Base-by-base conservation (phyloP, 1,140 invertebrate genomes). In the Rhyacophila brunnea region DNA sequence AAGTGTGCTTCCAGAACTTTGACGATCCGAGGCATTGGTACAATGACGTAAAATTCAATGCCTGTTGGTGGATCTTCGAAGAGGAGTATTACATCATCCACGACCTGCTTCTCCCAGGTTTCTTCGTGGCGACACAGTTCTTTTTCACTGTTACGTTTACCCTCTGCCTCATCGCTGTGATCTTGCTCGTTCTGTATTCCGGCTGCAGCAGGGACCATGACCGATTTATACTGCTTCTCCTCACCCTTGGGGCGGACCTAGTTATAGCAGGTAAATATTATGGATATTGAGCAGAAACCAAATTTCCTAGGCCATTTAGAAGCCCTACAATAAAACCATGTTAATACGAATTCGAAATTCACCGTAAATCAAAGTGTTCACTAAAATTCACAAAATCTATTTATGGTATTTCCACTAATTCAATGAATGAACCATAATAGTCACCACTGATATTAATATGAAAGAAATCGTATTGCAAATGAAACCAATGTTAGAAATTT, bases 31-130 rank as follows among this genome's bases (percentile, higher is more conserved):
- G 83, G 60, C 90, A 93, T 70, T 84, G 87, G 66, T 83, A 83
- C 66, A 91, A 90, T 68, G 92, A 95, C 62, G 87, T 83, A 2
- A 75, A 79, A 47, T 93, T 94, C 67, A 81, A 76, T 28, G 89
- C 88, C 0, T 96, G 93, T 69, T 91, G 92, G 87, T 96, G 92
- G 91, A 87, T 96, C 18, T 92, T 95, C 68, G 89, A 93, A 77
- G 92, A 95, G 73, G 93, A 95, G 78, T 94, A 91, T 68, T 93
- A 93, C 67, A 93, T 94, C 55, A 90, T 93, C 62, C 86, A 90
- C 67, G 88, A 93, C 62, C 85, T 91, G 54, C 74, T 94, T 10
- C 70, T 92, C 62, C 89, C 90, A 35, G 88, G 89, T 40, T 98
- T 96, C 79, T 97, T 96, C 68, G 89, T 97, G 36, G 87, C 90